Evolutionary conservation across 2,113 vertebrate genomes (phyloP), one percentile per base, ranked within the genome.

Genomic region (Tragelaphus strepsiceros): DNA sequence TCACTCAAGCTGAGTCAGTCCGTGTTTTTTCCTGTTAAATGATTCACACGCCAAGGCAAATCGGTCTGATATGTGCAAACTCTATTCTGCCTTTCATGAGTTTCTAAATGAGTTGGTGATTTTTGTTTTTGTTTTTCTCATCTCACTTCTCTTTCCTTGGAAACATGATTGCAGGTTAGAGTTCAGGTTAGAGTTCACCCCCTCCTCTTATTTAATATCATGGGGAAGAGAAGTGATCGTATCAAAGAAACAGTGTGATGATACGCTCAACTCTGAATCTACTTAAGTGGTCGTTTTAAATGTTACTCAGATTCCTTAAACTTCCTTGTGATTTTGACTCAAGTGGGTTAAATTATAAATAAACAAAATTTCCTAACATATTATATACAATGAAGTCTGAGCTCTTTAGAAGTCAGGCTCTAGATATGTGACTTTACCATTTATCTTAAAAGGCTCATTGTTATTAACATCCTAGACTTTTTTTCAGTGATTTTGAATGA

Each of bases 1-100:
- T 64, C 7, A 24, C 46, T 58, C 74, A n/a, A 59, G 64, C 87
- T 96, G 87, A 96, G 53, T 96, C 95, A 97, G 94, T 22, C 21
- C 32, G 0, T 91, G 83, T 74, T 97, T 97, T 96, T 93, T 96
- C 91, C 96, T 81, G 71, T 95, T 84, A 49, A 92, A 58, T 88
- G 86, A 89, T 96, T 97, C 95, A 93, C 58, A 94, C 49, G 14
- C 39, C 0, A 1, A 86, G n/a, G 51, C 71, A 90, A 67, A 89
- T 83, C 5, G n/a, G 46, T 26, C 30, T 3, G 22, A 95, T 61
- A 43, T 83, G 30, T 22, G 32, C 11, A 12, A 88, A 84, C 30
- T 71, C 83, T 80, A 43, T 58, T 51, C 46, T 91, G 74, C 32
- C 61, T 93, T 93, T 96, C 61, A 30, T 39, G 46, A 87, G 39